Conservation (phyloP, 1,140 invertebrate genomes). For the Megalopta genalis region DNA sequence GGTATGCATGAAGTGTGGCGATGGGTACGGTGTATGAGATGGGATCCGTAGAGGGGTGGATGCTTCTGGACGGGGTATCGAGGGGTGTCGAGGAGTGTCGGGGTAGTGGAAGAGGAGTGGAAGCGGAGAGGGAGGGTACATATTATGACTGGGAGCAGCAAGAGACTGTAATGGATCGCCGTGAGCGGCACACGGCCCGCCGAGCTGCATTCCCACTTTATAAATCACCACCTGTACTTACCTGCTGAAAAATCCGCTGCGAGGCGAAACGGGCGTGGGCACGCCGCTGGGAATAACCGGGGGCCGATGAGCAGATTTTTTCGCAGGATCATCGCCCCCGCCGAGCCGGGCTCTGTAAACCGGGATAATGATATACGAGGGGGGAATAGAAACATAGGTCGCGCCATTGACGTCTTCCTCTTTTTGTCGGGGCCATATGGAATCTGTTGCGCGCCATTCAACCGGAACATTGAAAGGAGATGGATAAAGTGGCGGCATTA, state of each 20-base stretch:
- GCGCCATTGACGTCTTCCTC: background rate
- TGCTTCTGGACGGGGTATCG: conserved; percentile 13
- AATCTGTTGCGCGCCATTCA: background rate
- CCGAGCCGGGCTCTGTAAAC: background rate
- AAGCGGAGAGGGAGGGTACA: conserved; percentile 42
- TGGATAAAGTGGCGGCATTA: background rate
- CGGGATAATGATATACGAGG: conserved; percentile 16
- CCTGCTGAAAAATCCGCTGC: conserved; percentile 58
- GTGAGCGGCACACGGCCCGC: conserved; percentile 50
- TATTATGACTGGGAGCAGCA: conserved; percentile 64
- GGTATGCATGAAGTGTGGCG: conserved; percentile 67
- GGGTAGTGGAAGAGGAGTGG: background rate
- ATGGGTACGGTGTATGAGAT: conserved; percentile 56
- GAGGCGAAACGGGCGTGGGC: conserved; percentile 37
- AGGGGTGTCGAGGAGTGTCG: too few relatives aligned
- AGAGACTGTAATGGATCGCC: conserved; percentile 63
- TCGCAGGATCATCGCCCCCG: conserved; percentile 43
- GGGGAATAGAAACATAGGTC: background rate
- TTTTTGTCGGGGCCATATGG: background rate
- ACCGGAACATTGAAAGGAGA: background rate
- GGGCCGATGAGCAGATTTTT: conserved; percentile 35
- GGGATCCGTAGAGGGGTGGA: conserved; percentile 20
- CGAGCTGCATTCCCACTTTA: conserved; percentile 62
- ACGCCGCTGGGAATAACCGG: conserved; percentile 21
- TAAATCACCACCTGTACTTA: conserved; percentile 64